Conservation (phyloP, 2,888 invertebrate species). For the Yponomeuta malinellus region DNA sequence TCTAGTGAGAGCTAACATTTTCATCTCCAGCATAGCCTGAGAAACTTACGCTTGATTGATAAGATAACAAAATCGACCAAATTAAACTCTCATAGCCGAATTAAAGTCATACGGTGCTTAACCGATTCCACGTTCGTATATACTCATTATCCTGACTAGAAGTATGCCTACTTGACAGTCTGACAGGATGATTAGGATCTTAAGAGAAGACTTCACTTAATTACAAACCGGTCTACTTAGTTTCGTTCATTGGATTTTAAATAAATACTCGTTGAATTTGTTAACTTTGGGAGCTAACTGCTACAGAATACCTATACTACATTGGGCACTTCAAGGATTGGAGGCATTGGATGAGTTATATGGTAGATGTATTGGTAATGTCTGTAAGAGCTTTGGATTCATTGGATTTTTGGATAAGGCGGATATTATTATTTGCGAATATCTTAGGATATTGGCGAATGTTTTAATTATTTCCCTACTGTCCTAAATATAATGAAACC, state of each 20-base stretch:
- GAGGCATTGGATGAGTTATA: too few species aligned
- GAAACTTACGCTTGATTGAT: neutral
- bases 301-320: too few species aligned
- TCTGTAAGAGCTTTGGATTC: too few species aligned
- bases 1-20: too few species aligned
- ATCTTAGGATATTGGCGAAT: too few species aligned
- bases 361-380: too few species aligned
- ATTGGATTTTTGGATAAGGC: too few species aligned
- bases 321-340: too few species aligned
- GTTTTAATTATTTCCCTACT: too few species aligned
- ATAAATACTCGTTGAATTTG: neutral
- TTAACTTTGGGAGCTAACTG: neutral
- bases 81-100: neutral
- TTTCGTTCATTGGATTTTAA: neutral
- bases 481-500: too few species aligned
- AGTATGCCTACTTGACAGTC: neutral
- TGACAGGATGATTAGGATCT: constrained; percentile 1
- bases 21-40: neutral
- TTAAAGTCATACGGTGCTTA: neutral
- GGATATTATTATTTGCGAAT: too few species aligned
- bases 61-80: neutral
- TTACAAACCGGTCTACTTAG: neutral
- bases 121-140: neutral
- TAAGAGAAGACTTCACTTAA: neutral
- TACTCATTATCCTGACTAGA: neutral